Evolutionary conservation across 2,113 vertebrate genomes (phyloP).

Genomic region (Prietella phreatophila): DNA sequence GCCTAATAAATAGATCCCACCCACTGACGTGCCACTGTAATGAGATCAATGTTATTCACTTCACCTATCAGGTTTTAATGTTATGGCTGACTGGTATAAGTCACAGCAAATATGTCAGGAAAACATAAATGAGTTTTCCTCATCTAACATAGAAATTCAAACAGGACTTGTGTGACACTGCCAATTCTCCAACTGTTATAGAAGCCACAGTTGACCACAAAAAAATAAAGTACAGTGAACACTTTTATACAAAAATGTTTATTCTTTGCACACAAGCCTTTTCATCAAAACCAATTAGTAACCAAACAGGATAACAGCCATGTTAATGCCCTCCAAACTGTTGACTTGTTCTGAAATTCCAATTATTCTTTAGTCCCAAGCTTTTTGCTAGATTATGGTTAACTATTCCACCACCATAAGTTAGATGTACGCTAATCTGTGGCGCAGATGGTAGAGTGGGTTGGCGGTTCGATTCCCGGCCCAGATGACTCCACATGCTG

Average conservation of each 20-base stretch:
- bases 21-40: too few relatives aligned
- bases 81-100: neutral
- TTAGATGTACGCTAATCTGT: too few relatives aligned
- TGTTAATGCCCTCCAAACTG: neutral
- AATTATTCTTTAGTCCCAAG: too few relatives aligned
- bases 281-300: neutral
- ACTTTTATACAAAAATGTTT: neutral
- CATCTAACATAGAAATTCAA: neutral
- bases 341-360: neutral
- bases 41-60: too few relatives aligned
- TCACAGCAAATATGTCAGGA: neutral
- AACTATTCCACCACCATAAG: neutral
- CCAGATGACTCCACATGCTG: too few relatives aligned
- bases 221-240: neutral
- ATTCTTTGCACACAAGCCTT: neutral
- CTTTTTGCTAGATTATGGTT: neutral
- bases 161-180: neutral
- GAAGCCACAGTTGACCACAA: neutral
- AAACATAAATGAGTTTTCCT: neutral
- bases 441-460: too few relatives aligned
- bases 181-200: neutral
- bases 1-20: too few relatives aligned
- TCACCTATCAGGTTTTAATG: too few relatives aligned
- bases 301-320: neutral
- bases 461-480: too few relatives aligned